These are phyloP conservation scores for Rotaria sp. DNA, from an alignment of 2,888 invertebrate genomes.

Conservation along the genomic window DNA sequence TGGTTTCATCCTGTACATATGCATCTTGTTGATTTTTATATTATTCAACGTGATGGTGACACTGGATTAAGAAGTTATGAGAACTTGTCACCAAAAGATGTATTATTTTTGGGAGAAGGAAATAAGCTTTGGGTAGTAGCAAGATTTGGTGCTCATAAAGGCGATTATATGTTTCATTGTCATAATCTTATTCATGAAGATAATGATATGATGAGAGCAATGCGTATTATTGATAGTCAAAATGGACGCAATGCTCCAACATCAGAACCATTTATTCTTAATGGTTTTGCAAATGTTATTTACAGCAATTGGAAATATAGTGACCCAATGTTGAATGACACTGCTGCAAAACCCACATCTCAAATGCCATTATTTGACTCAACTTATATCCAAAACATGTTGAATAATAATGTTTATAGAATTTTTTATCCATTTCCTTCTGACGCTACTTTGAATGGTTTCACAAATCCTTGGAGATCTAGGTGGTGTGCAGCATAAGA, in stretches of 20 bases:
- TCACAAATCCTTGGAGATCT: not conserved
- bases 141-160: not conserved
- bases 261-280: not conserved
- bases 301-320: not conserved
- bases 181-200: too few species aligned
- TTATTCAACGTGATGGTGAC: not conserved
- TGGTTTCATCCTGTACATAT: not conserved
- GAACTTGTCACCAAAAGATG: not conserved
- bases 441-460: not conserved
- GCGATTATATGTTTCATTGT: too few species aligned
- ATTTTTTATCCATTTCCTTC: too few species aligned
- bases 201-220: too few species aligned
- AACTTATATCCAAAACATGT: not conserved
- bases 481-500: not conserved
- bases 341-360: not conserved
- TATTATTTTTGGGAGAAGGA: not conserved
- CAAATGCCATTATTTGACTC: not conserved
- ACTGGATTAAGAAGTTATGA: not conserved
- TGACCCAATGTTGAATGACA: not conserved
- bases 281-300: not conserved
- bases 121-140: not conserved
- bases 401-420: not conserved
- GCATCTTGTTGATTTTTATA: not conserved
- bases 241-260: not conserved
- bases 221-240: too few species aligned